Evolutionary conservation across 2,797 vertebrate genomes (phyloP).

Genomic region (Alosa sapidissima): DNA sequence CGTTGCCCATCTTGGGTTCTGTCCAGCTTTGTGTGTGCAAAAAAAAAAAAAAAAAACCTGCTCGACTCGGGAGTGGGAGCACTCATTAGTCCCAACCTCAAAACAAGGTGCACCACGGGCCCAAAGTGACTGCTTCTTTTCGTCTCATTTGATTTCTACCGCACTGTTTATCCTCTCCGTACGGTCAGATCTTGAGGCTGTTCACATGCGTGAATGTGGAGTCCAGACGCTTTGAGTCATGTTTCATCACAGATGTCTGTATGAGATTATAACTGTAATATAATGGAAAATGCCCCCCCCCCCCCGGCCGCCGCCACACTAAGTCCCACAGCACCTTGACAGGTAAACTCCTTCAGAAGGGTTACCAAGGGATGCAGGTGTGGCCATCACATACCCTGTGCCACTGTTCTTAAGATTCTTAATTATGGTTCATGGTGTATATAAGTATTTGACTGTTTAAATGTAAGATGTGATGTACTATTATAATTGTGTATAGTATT

Average conservation of each 20-base stretch:
- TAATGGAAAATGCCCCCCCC: constrained; percentile 34
- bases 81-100: not conserved
- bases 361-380: constrained; percentile 59
- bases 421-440: constrained; percentile 79
- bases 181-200: not conserved
- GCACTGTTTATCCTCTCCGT: not conserved
- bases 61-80: constrained; percentile 30
- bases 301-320: constrained; percentile 34
- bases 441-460: constrained; percentile 88
- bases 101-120: constrained; percentile 36
- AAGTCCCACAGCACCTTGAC: constrained; percentile 36
- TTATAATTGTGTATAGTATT: constrained; percentile 90
- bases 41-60: constrained; percentile 39
- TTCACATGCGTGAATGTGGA: not conserved
- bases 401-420: constrained; percentile 57
- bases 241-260: constrained; percentile 39
- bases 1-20: constrained; percentile 63
- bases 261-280: constrained; percentile 44
- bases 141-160: not conserved
- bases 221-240: not conserved
- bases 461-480: constrained; percentile 88
- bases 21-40: constrained; percentile 69
- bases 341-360: constrained; percentile 24
- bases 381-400: constrained; percentile 57
- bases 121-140: not conserved